These are phyloP conservation scores for Agrilus cyanescens DNA, from an alignment of 2,888 invertebrate species.

Conservation along the genomic window DNA sequence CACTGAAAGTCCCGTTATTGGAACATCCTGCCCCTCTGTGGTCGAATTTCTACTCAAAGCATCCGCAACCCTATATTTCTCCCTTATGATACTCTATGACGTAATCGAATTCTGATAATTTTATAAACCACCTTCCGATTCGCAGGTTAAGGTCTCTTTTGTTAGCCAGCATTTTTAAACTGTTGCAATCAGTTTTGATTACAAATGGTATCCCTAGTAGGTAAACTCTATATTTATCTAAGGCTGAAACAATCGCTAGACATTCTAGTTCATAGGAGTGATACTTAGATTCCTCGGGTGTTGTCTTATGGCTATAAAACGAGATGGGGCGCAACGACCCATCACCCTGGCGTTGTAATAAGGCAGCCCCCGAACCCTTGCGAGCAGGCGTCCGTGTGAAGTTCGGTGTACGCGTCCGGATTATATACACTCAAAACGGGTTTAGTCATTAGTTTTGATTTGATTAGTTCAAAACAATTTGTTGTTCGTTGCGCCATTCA, in stretches of 20 bases:
- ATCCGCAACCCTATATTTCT: slow-evolving; percentile 10
- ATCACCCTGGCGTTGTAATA: slow-evolving; percentile 6
- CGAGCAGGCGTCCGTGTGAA: slow-evolving; percentile 8
- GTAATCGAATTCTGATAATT: slow-evolving; percentile 13
- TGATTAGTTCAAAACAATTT: slow-evolving; percentile 2
- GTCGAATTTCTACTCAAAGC: slow-evolving; percentile 11
- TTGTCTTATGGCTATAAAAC: slow-evolving; percentile 8
- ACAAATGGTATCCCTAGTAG: slow-evolving; percentile 6
- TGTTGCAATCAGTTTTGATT: slow-evolving; percentile 8
- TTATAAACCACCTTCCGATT: slow-evolving; percentile 8
- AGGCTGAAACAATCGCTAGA: slow-evolving; percentile 4
- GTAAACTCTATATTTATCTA: slow-evolving; percentile 8
- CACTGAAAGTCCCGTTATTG: slow-evolving; percentile 10
- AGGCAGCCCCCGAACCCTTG: slow-evolving; percentile 5
- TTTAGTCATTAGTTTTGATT: slow-evolving; percentile 1
- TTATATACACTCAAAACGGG: slow-evolving; percentile 7
- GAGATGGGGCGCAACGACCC: slow-evolving; percentile 4
- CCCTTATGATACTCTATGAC: slow-evolving; percentile 10
- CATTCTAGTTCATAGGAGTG: slow-evolving; percentile 7
- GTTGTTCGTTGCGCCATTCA: not conserved
- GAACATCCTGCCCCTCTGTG: slow-evolving; percentile 6
- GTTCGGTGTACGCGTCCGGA: slow-evolving; percentile 4
- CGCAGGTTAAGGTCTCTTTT: slow-evolving; percentile 1
- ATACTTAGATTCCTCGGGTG: slow-evolving; percentile 5
- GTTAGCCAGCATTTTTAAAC: slow-evolving; percentile 1